Evolutionary conservation across 2,113 vertebrate genomes (phyloP).

Genomic region (Rhombomys opimus): DNA sequence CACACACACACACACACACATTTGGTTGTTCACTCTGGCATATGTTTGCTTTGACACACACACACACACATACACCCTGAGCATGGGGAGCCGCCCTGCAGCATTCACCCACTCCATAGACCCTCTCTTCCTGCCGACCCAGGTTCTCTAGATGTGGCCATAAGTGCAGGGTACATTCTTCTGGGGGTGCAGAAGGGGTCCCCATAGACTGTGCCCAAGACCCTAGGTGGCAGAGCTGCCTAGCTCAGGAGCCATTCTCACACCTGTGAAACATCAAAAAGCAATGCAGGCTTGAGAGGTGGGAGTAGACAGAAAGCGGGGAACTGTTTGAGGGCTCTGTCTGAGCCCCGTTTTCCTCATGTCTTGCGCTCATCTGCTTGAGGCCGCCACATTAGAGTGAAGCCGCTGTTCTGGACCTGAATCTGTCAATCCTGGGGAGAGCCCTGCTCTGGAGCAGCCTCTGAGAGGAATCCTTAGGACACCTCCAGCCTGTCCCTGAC

Average conservation of each 20-base stretch:
- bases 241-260: background rate
- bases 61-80: background rate
- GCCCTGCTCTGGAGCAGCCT: background rate
- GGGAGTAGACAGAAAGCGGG: background rate
- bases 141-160: background rate
- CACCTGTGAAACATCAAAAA: background rate
- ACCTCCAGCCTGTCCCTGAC: background rate
- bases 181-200: background rate
- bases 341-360: background rate
- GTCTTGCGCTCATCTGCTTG: rapidly evolving
- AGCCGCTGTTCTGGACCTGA: background rate
- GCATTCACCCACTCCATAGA: background rate
- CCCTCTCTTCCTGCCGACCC: background rate
- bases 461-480: background rate
- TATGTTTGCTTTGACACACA: background rate
- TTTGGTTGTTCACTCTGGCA: background rate
- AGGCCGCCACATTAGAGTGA: rapidly evolving
- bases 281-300: background rate
- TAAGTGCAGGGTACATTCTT: rapidly evolving
- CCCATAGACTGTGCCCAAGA: background rate
- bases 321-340: background rate
- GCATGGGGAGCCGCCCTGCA: background rate
- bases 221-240: background rate
- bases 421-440: background rate
- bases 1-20: slow-evolving; percentile 37